These are phyloP conservation scores for Terrapene triunguis DNA, from an alignment of 2,113 vertebrate species.

Conservation along the genomic window DNA sequence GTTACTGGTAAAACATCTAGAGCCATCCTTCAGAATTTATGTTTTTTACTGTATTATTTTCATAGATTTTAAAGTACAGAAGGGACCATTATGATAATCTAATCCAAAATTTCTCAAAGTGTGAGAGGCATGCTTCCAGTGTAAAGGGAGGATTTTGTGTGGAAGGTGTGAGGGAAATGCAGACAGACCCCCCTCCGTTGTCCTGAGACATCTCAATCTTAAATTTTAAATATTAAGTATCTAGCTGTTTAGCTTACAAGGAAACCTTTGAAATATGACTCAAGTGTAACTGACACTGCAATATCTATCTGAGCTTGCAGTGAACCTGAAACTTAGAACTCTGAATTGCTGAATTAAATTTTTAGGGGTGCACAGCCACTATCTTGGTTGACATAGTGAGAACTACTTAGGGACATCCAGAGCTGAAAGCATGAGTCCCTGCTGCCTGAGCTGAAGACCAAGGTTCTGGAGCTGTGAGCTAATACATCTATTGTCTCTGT, in stretches of 20 bases:
- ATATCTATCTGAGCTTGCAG: background rate
- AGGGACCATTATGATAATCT: background rate
- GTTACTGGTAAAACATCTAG: background rate
- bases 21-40: background rate
- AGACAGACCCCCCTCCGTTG: too few relatives aligned
- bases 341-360: background rate
- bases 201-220: background rate
- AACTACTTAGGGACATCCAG: background rate
- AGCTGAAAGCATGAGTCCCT: background rate
- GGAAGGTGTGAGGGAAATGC: background rate
- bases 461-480: background rate
- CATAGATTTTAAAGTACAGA: background rate
- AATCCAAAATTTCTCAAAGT: background rate
- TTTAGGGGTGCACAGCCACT: background rate
- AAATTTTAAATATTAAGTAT: background rate
- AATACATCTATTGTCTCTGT: background rate
- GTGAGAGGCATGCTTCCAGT: background rate
- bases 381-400: background rate
- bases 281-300: background rate
- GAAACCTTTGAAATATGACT: background rate
- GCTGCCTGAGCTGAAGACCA: background rate
- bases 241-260: background rate
- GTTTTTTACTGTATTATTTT: background rate
- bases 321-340: background rate
- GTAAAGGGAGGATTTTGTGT: background rate